Evolutionary conservation across 2,797 vertebrate genomes (phyloP).

Genomic region (Sphaeramia orbicularis): DNA sequence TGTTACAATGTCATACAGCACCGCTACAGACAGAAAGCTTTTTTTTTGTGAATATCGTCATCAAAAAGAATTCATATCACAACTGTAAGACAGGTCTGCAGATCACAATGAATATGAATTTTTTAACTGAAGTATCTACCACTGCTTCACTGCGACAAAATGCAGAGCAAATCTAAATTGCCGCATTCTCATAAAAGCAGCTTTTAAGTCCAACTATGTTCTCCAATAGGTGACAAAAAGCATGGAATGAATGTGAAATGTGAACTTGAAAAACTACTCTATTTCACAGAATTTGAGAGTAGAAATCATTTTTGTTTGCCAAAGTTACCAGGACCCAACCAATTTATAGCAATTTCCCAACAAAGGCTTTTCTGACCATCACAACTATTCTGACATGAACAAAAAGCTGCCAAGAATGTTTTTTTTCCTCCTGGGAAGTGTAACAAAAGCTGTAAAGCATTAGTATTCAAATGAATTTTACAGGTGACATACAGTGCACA

Average conservation of each 20-base stretch:
- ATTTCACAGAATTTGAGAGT: conserved; percentile 3
- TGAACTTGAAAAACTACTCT: conserved; percentile 39
- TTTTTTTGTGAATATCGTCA: conserved; percentile 16
- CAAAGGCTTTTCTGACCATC: conserved; percentile 22
- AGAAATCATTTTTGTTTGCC: conserved; percentile 15
- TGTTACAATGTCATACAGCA: conserved; percentile 12
- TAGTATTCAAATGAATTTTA: conserved; percentile 74
- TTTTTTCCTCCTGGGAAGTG: conserved; percentile 24
- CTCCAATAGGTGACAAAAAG: neutral
- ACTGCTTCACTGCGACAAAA: conserved; percentile 2
- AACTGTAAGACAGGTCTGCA: neutral
- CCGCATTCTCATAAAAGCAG: conserved; percentile 15
- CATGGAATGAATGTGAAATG: conserved; percentile 31
- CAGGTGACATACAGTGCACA: conserved; percentile 69
- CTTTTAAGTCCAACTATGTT: neutral
- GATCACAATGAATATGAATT: neutral
- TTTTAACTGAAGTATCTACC: neutral
- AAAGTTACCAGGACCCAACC: neutral
- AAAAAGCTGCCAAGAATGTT: conserved; percentile 17
- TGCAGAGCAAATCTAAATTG: conserved; percentile 3
- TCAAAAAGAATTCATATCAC: conserved; percentile 9
- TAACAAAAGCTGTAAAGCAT: conserved; percentile 56
- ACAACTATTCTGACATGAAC: conserved; percentile 30
- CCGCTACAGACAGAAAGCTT: neutral
- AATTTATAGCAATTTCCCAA: conserved; percentile 1